Evolutionary conservation across 2,888 invertebrate genomes (phyloP).

Genomic region (Acholoe squamosa): DNA sequence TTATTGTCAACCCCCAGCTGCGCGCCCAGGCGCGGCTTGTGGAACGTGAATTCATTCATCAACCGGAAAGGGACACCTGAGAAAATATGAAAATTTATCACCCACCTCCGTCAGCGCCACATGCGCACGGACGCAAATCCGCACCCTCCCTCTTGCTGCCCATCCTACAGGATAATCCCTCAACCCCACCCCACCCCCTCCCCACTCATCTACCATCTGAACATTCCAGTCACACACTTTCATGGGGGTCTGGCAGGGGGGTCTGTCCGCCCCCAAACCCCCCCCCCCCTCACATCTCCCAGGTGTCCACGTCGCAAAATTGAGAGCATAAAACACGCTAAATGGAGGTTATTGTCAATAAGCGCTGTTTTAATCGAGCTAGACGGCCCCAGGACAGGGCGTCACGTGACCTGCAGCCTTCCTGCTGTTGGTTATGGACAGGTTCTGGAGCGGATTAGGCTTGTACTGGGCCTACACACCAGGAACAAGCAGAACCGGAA

Average conservation of each 20-base stretch:
- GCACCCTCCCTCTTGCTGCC: neutral
- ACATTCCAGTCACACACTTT: constrained; percentile 22
- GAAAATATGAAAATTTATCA: constrained; percentile 55
- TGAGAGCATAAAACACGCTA: constrained; percentile 37
- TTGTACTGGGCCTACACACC: neutral
- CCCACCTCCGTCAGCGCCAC: neutral
- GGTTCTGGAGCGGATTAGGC: neutral
- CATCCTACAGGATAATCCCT: neutral
- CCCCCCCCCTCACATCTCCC: neutral
- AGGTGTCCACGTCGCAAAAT: constrained; percentile 17
- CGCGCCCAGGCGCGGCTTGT: neutral
- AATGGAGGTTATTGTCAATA: constrained; percentile 28
- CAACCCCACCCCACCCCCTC: neutral
- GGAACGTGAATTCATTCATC: constrained; percentile 55
- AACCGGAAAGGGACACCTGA: constrained; percentile 47
- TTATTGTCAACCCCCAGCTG: constrained; percentile 55
- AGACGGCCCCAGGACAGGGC: neutral
- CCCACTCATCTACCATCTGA: neutral
- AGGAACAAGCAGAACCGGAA: constrained; percentile 12
- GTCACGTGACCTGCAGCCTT: neutral
- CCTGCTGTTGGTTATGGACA: neutral
- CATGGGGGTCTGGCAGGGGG: neutral
- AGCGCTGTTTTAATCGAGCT: constrained; percentile 24
- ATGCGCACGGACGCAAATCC: constrained; percentile 8
- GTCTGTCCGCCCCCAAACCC: neutral